Base-by-base conservation (phyloP, 2,888 invertebrate species). In the Thymelicus lineola region DNA sequence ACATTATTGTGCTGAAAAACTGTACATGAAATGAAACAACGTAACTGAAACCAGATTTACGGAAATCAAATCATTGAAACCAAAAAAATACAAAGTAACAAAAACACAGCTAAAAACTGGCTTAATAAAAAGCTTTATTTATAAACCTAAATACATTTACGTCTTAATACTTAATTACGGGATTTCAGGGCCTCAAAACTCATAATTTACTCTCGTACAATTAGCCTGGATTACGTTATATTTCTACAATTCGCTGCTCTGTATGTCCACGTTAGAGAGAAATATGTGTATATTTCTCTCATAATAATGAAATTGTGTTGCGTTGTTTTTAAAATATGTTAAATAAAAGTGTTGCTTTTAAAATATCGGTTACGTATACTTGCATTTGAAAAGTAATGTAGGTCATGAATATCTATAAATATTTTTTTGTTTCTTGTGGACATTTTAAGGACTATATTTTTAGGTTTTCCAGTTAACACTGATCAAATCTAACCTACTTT, bases 131-230 rank as follows among this genome's bases (percentile, higher is more conserved):
- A 73, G 66, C 70, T 74, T 72, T 72, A 72, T 76, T 75, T 75
- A 70, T 72, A 72, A 74, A 75, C 73, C 72, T 70, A 14, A 55
- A 55, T 35, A 55, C 55, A n/a, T 73, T 76, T 75, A 73, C 65
- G 67, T 70, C 70, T 67, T 73, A 72, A 72, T 73, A 70, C 75
- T 76, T 75, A 75, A 76, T 75, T 75, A 72, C 61, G 45, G 75
- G 73, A 75, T 73, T 75, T 72, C 36, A 70, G 70, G 72, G 75
- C 71, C 70, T 72, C 72, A 70, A 70, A 72, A 70, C 71, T 69
- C 74, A 74, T 74, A 73, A 75, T 72, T 76, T 71, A 75, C 74
- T 72, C 74, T 73, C 73, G 71, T 71, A 73, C 72, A 76, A 74
- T 76, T 72, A 75, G 64, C 66, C 59, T 65, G 71, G 73, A 66